Evolutionary conservation across 2,113 vertebrate species (phyloP), one percentile per base, ranked within the genome.

Genomic region (Eulacestoma nigropectus): DNA sequence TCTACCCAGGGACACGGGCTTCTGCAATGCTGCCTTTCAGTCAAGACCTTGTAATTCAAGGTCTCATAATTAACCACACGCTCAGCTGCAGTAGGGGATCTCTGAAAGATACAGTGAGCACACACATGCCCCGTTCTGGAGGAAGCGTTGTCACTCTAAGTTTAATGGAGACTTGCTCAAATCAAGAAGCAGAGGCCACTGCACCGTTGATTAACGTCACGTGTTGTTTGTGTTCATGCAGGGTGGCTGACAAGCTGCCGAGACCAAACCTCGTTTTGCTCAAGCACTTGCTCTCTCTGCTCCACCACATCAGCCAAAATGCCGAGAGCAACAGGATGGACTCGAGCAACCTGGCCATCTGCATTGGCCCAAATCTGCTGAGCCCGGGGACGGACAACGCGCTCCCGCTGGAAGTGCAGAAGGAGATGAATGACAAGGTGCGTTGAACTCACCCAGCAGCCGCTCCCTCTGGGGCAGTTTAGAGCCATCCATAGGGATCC

Each of bases 311-410:
- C 96, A 98, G 98, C 49, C 97, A 98, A 84, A 98, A 84, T 1
- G 93, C 98, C 0, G 87, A 98, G 33, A 89, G 90, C 92, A 99
- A 95, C 98, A 99, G 97, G 97, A 99, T 99, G 99, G 98, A 98
- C 53, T 98, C 98, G 68, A 94, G 95, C 95, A 99, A 99, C 69
- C 96, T 99, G 41, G 99, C 99, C 9, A 98, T 99, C 95, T 99
- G 99, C 78, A 95, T 99, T 6, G 99, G 98, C 4, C 99, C 99
- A 57, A 99, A 98, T 3, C 96, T 99, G 97, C 98, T 99, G 96
- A 97, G 98, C 94, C 96, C 95, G 26, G 93, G 87, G 16, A 75
- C 11, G 0, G 97, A 98, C 42, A 97, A 77, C 42, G 18, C 1
- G 1, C 94, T 98, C 9, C 95, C 98, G 0, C 93, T 99, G 50